phyloP scores from a whole-genome alignment of 2,113 vertebrate species.

The Etheostoma spectabile region DNA sequence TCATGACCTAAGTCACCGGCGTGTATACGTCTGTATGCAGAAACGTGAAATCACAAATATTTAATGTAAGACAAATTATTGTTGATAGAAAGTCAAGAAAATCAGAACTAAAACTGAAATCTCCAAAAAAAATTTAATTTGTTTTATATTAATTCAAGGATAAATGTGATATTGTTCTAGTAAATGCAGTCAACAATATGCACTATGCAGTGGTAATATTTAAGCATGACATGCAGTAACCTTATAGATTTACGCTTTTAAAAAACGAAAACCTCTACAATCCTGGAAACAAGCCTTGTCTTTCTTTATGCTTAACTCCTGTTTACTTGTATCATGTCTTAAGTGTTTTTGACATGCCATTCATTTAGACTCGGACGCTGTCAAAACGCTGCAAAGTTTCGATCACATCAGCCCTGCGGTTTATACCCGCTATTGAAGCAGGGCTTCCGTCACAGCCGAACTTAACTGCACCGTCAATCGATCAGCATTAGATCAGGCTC shows the following conservation, averaged over 20 bases:
- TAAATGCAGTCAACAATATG: background rate
- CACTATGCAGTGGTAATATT: background rate
- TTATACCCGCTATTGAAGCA: conserved; percentile 29
- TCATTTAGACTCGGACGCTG: conserved; percentile 44
- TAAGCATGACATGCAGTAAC: background rate
- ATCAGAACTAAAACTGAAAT: background rate
- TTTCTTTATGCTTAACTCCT: background rate
- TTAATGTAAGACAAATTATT: background rate
- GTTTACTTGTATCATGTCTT: conserved; percentile 10
- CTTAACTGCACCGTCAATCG: conserved; percentile 20
- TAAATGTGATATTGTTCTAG: background rate
- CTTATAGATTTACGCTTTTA: background rate
- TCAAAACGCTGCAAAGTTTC: conserved; percentile 22
- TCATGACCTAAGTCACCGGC: no score
- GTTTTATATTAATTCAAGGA: background rate
- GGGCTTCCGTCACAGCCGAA: conserved; percentile 24
- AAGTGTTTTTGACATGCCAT: conserved; percentile 45
- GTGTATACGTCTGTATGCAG: no score
- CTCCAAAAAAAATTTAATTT: no score
- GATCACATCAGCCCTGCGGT: conserved; percentile 25
- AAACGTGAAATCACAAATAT: background rate
- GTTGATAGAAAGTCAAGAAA: background rate
- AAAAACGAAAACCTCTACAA: background rate
- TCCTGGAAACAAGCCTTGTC: background rate
- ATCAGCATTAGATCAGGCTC: conserved; percentile 30